Evolutionary conservation across 1,140 invertebrate species (phyloP), one percentile per base, ranked within the genome.

Genomic region (Drosophila fuyamai): DNA sequence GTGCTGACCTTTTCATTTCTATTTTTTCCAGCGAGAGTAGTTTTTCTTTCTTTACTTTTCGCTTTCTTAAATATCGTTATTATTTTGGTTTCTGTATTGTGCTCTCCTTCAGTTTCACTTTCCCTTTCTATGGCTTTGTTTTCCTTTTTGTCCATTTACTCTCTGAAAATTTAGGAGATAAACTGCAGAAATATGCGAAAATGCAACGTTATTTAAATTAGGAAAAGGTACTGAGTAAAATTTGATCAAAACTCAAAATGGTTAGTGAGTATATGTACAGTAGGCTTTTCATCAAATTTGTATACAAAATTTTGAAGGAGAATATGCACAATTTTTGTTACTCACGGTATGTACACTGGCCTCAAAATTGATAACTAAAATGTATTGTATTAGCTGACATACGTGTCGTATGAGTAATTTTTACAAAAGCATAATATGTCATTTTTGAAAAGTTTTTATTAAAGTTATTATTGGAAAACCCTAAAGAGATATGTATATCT

Each of bases 61-160:
- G 14, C 50, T 14, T 53, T 53, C 50, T 53, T 53, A 53, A 53
- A 35, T 53, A 36, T 53, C 36, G 50, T 53, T 53, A 53, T 53
- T 18, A 53, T 36, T 32, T 53, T 36, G 32, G 32, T 36, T 53
- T 36, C 50, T 53, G 32, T 53, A 53, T 53, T 53, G 32, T 53
- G 50, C 7, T 53, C 50, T 18, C 36, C 32, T 53, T 50, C 32
- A 53, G 32, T 36, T 36, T 53, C 32, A 53, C 50, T 53, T 53
- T 53, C 50, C 10, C 29, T 53, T 53, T 36, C 16, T 18, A 18
- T 10, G 50, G 6, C 50, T 53, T 53, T 36, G 36, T 53, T 53
- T 36, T 53, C 50, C 9, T 10, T 53, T 16, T 36, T 36, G 23
- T 32, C 32, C 9, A 16, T 35, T 5, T 18, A 16, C 9, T 18